These are phyloP conservation scores for Chymomyza procnemis DNA, from an alignment of 2,888 invertebrate genomes.

Conservation along the genomic window DNA sequence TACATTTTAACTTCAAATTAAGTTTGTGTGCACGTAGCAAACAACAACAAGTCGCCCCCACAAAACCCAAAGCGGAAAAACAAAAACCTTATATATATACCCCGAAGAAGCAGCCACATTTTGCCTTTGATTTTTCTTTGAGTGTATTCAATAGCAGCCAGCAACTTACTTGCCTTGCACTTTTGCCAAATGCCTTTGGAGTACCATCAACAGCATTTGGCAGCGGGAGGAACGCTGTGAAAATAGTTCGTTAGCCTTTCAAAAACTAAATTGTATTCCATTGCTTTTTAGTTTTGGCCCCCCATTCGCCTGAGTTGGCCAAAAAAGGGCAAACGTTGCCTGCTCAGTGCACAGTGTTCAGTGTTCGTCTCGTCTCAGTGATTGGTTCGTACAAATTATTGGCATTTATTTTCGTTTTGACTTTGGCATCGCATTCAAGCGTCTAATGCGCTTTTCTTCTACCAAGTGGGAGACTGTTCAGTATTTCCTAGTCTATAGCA, in stretches of 20 bases:
- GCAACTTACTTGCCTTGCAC: conserved; percentile 60
- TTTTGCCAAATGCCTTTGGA: conserved; percentile 57
- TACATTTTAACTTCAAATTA: conserved; percentile 69
- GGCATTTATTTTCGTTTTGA: conserved; percentile 73
- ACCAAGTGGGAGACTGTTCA: neutral
- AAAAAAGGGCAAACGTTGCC: conserved; percentile 62
- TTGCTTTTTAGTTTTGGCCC: neutral
- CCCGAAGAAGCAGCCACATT: neutral
- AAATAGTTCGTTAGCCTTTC: conserved; percentile 71
- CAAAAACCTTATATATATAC: neutral
- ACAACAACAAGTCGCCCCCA: conserved; percentile 39
- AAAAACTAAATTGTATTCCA: conserved; percentile 63
- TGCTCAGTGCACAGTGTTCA: too few relatives aligned
- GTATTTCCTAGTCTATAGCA: neutral
- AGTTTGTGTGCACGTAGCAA: conserved; percentile 72
- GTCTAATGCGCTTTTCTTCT: conserved; percentile 66
- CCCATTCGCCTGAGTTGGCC: conserved; percentile 26
- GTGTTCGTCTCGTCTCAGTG: conserved; percentile 24
- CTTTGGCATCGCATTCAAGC: conserved; percentile 57
- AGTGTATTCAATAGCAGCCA: conserved; percentile 19
- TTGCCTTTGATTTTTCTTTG: conserved; percentile 49
- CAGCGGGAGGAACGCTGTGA: conserved; percentile 49
- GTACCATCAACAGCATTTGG: conserved; percentile 38
- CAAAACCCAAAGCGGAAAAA: neutral
- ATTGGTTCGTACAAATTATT: conserved; percentile 71